Evolutionary conservation across 2,113 vertebrate species (phyloP).

Genomic region (Dromas ardeola): DNA sequence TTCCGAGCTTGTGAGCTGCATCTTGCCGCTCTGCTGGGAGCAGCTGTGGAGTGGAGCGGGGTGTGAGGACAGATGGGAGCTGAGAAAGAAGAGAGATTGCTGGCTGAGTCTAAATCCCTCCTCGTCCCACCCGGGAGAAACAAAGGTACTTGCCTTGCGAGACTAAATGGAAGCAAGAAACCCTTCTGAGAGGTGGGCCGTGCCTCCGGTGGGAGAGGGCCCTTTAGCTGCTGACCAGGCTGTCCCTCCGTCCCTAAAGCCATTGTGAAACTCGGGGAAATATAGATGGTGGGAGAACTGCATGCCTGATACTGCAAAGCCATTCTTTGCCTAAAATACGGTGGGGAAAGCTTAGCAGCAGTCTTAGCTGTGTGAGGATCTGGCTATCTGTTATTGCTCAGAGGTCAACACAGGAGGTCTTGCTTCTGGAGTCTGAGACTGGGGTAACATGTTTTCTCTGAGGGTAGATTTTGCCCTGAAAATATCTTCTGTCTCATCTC

Average conservation of each 20-base stretch:
- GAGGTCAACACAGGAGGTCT: background rate
- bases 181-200: background rate
- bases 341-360: background rate
- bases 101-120: slow-evolving; percentile 48
- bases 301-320: background rate
- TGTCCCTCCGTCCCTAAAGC: background rate
- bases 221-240: accelerated
- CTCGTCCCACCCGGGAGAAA: slow-evolving; percentile 38
- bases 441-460: background rate
- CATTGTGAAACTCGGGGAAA: background rate
- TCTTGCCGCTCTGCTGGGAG: slow-evolving; percentile 52
- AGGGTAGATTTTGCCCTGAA: background rate
- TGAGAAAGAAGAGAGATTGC: slow-evolving; percentile 59
- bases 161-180: background rate
- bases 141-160: slow-evolving; percentile 38
- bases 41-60: slow-evolving; percentile 56
- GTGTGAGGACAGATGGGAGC: slow-evolving; percentile 69
- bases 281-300: background rate
- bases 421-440: background rate
- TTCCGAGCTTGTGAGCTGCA: slow-evolving; percentile 33
- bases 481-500: background rate
- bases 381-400: accelerated
- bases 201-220: background rate
- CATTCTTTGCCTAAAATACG: background rate
- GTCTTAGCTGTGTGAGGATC: background rate